Conservation (phyloP, 2,113 vertebrate species). For the Rattus norvegicus region DNA sequence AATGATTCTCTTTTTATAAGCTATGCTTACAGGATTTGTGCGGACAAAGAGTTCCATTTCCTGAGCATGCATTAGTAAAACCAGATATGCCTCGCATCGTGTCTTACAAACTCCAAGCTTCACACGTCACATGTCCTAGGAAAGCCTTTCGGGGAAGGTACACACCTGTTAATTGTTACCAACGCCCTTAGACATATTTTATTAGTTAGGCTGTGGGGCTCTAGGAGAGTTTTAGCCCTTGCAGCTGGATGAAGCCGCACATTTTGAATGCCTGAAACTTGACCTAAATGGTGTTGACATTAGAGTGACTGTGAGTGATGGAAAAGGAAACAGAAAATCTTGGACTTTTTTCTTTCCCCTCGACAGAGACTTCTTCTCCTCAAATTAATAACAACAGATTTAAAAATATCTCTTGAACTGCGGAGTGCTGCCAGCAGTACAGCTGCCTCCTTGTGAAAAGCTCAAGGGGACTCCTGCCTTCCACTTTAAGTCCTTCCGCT, state of each 20-base stretch:
- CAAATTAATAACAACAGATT: slow-evolving; percentile 81
- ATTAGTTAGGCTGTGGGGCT: slow-evolving; percentile 71
- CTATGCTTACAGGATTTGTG: not conserved
- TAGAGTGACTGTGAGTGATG: slow-evolving; percentile 77
- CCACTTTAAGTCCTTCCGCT: slow-evolving; percentile 71
- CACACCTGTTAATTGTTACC: slow-evolving; percentile 87
- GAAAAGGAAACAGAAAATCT: slow-evolving; percentile 77
- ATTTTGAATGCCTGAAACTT: slow-evolving; percentile 82
- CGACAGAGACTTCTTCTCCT: slow-evolving; percentile 58
- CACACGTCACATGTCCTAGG: slow-evolving; percentile 78
- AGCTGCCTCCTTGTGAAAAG: slow-evolving; percentile 79
- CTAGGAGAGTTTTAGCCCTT: slow-evolving; percentile 74
- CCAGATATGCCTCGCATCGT: slow-evolving; percentile 69
- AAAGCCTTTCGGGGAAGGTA: slow-evolving; percentile 79
- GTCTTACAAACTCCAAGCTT: slow-evolving; percentile 72
- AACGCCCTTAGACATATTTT: slow-evolving; percentile 85
- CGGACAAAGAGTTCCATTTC: slow-evolving; percentile 36
- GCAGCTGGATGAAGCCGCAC: slow-evolving; percentile 82
- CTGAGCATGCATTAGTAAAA: slow-evolving; percentile 58
- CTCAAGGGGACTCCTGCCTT: slow-evolving; percentile 79
- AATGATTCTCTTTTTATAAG: not conserved
- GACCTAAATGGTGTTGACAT: slow-evolving; percentile 83
- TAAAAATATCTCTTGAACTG: slow-evolving; percentile 66
- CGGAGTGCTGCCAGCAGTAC: slow-evolving; percentile 66
- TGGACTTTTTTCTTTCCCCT: slow-evolving; percentile 58